Percentiles rank a stretch among this genome's conserved stretches.
phyloP scores from a whole-genome alignment of 2,888 invertebrate species.

The Noctua fimbriata region DNA sequence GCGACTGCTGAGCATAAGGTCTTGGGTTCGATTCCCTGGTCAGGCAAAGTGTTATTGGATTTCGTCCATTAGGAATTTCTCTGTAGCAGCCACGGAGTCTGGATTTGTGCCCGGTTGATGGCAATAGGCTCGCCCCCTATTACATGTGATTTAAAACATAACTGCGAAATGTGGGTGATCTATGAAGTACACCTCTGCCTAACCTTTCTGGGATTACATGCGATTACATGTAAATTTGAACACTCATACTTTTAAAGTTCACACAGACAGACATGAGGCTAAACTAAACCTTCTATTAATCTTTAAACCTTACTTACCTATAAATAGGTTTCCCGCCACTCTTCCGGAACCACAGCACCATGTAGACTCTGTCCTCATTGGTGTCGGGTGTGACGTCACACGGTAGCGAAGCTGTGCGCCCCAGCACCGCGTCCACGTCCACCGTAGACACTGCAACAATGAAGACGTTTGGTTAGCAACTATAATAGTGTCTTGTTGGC shows the following conservation, averaged over 20 bases:
- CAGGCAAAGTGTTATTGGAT: background rate
- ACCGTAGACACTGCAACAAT: slow-evolving; percentile 86
- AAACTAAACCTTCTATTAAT: background rate
- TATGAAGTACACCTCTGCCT: background rate
- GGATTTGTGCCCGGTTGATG: background rate
- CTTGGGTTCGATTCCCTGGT: background rate
- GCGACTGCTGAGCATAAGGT: too few species aligned
- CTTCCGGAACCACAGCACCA: slow-evolving; percentile 98
- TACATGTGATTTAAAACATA: background rate
- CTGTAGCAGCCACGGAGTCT: background rate
- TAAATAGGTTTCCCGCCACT: slow-evolving; percentile 96
- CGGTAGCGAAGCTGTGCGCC: slow-evolving; percentile 95
- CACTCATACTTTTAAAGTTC: background rate
- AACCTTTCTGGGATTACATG: background rate
- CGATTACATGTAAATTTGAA: background rate
- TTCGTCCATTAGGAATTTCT: background rate
- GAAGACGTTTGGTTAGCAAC: slow-evolving; percentile 35
- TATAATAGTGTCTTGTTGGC: slow-evolving; percentile 1
- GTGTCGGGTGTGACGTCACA: slow-evolving; percentile 97
- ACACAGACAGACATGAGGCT: background rate
- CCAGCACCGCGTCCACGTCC: slow-evolving; percentile 95
- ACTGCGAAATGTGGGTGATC: too few species aligned
- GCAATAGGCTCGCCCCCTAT: background rate
- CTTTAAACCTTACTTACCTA: slow-evolving; percentile 90
- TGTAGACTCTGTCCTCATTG: slow-evolving; percentile 96